Evolutionary conservation across 2,888 invertebrate genomes (phyloP), one percentile per base, ranked within the genome.

Genomic region (Elysia crispata): DNA sequence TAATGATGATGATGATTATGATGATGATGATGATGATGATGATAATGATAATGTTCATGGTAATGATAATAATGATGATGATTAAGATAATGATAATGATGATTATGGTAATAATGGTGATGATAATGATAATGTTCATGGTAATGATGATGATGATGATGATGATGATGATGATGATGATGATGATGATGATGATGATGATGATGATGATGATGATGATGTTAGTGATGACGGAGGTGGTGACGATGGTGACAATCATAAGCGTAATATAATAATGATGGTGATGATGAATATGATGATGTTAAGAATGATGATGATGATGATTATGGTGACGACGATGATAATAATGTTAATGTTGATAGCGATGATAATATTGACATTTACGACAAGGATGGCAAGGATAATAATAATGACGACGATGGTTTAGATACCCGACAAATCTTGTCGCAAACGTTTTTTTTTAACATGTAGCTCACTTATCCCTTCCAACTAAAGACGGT

Each of bases 121-220:
- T 73, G 50, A 50, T 73, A 54, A 25, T 50, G 54, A 54, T 73
- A 28, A 54, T 25, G 54, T 15, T 73, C 25, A 73, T 73, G 54
- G 54, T 50, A 6, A n/a, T 54, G 73, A 73, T 54, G 13, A 15
- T 15, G n/a, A 18, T 13, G 73, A n/a, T 54, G 54, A 54, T 31
- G 25, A 74, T 74, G 73, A 54, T 31, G 13, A 54, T 28, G 1
- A 30, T 75, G n/a, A 75, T 75, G 8, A 30, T 75, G 3, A 30
- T 62, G 31, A 60, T 75, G 31, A 33, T 75, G n/a, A 62, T 75
- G n/a, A 30, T 75, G n/a, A 30, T 75, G n/a, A 31, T 54, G 57
- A n/a, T 57, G 60, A 23, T 74, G 15, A 1, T 74, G 57, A 30
- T 74, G 57, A 18, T 28, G 28, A 49, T 74, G 74, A 23, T 74